Percentiles rank a stretch among this genome's conserved stretches.
phyloP scores from a whole-genome alignment of 2,888 invertebrate genomes.

The Drosophila hawaiiensis region DNA sequence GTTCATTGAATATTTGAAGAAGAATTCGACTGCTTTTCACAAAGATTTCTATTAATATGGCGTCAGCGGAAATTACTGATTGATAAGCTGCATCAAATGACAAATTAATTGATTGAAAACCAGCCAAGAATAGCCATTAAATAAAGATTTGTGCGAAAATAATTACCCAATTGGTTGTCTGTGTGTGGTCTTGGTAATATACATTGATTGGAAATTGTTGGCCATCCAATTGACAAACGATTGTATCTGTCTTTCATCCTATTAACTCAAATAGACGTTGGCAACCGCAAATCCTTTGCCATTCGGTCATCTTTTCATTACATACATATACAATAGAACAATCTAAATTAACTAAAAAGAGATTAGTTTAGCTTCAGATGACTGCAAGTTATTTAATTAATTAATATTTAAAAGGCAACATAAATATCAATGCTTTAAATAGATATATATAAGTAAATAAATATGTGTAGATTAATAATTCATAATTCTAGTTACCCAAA shows the following conservation, averaged over 20 bases:
- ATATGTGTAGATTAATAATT: no score
- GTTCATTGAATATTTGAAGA: conserved; percentile 33
- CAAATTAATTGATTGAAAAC: conserved; percentile 71
- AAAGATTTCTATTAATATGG: conserved; percentile 9
- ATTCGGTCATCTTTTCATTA: background rate
- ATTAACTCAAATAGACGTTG: conserved; percentile 8
- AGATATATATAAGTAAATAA: no score
- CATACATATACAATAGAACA: background rate
- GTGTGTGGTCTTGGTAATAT: conserved; percentile 12
- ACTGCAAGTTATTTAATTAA: background rate
- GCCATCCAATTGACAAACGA: conserved; percentile 35
- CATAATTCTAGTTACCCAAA: no score
- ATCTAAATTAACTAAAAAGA: background rate
- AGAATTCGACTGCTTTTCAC: background rate
- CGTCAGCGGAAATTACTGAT: conserved; percentile 54
- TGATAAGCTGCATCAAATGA: conserved; percentile 64
- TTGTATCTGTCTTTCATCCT: conserved; percentile 21
- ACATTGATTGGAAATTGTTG: conserved; percentile 32
- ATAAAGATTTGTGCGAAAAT: conserved; percentile 33
- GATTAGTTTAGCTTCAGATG: background rate
- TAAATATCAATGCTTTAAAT: no score
- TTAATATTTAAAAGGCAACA: background rate
- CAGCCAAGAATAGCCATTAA: conserved; percentile 35
- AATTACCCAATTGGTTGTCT: conserved; percentile 30
- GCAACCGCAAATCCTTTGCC: conserved; percentile 3